Evolutionary conservation across 1,140 invertebrate species (phyloP).

Genomic region (Drosophila miranda): DNA sequence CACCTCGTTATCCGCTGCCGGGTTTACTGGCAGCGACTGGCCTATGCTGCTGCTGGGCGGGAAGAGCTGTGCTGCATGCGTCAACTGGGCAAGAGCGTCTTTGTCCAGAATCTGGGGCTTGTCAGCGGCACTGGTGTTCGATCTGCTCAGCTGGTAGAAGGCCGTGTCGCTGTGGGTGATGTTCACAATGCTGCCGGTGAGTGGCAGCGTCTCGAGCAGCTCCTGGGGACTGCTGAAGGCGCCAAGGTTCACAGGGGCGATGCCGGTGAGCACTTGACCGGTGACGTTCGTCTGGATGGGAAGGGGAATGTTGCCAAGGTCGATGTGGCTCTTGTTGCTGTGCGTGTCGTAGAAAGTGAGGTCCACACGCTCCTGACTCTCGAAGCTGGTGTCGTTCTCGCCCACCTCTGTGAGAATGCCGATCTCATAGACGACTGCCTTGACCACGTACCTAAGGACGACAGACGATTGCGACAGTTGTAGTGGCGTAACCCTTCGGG

Average conservation of each 20-base stretch:
- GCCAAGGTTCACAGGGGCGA: conserved; percentile 83
- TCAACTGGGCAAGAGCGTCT: conserved; percentile 57
- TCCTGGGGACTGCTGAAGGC: conserved; percentile 77
- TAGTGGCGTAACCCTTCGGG: not conserved
- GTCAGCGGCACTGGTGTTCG: conserved; percentile 62
- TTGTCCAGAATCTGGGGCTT: conserved; percentile 66
- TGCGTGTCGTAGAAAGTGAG: conserved; percentile 84
- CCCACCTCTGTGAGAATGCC: conserved; percentile 84
- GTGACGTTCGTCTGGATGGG: conserved; percentile 84
- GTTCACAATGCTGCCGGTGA: conserved; percentile 82
- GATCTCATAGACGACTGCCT: conserved; percentile 85
- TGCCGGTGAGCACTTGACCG: conserved; percentile 83
- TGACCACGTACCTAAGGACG: conserved; percentile 83
- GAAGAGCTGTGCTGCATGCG: conserved; percentile 67
- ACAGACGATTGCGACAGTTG: too few relatives aligned
- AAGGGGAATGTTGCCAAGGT: conserved; percentile 83
- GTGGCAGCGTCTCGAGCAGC: conserved; percentile 71
- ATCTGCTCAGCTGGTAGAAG: conserved; percentile 73
- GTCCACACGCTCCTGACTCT: conserved; percentile 84
- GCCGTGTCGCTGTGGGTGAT: conserved; percentile 82
- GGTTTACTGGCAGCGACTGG: conserved; percentile 27
- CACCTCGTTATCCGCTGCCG: conserved; percentile 50
- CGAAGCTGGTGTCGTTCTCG: conserved; percentile 81
- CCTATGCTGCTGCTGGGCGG: conserved; percentile 37
- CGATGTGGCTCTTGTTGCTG: conserved; percentile 82